Percentiles rank a stretch among this genome's conserved stretches.
Evolutionary conservation across 2,888 invertebrate species (phyloP).

Genomic region (Drosophila gaucha): DNA sequence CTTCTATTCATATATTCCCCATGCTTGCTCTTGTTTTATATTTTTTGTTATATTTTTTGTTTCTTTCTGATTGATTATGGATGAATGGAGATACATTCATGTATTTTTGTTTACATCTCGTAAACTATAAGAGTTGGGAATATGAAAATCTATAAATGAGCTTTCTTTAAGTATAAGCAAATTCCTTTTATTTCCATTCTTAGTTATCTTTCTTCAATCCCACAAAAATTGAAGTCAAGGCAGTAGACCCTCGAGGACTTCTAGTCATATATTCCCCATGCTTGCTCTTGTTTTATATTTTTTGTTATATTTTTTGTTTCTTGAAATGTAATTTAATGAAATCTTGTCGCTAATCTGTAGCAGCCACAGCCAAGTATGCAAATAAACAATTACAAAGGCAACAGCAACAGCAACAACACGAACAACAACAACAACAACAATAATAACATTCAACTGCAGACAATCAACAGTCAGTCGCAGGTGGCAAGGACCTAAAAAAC

Average conservation of each 20-base stretch:
- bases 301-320: slow-evolving; percentile 10
- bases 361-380: slow-evolving; percentile 70
- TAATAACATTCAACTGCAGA: slow-evolving; percentile 37
- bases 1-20: no score
- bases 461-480: slow-evolving; percentile 62
- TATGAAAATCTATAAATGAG: no score
- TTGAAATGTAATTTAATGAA: slow-evolving; percentile 66
- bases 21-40: no score
- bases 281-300: neutral
- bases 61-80: neutral
- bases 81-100: neutral
- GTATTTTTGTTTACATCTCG: neutral
- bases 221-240: no score
- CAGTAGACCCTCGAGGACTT: neutral
- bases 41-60: no score
- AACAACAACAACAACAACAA: slow-evolving; percentile 5
- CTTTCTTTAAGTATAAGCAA: no score
- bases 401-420: slow-evolving; percentile 16
- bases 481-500: slow-evolving; percentile 40
- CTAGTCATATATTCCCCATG: neutral
- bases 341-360: slow-evolving; percentile 73
- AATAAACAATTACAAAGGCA: slow-evolving; percentile 65
- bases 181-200: no score
- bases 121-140: neutral
- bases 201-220: no score